Conservation (phyloP, 2,888 invertebrate genomes). For the Aporophyla nigra region DNA sequence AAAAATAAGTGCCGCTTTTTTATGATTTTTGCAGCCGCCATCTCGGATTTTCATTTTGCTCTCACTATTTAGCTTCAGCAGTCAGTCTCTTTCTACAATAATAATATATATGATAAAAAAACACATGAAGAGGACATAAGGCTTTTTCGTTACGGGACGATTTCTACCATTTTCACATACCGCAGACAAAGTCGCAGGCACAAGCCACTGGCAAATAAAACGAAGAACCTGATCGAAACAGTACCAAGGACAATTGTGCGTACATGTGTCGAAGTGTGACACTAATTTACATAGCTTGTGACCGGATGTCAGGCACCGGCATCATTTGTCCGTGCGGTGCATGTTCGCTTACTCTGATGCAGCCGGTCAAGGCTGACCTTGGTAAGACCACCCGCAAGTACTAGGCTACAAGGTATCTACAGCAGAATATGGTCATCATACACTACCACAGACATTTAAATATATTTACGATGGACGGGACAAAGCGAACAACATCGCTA, state of each 20-base stretch:
- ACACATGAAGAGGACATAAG: no score
- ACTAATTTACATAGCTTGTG: constrained; percentile 85
- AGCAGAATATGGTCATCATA: not conserved
- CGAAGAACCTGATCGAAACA: constrained; percentile 64
- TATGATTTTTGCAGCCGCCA: no score
- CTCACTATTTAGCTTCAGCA: no score
- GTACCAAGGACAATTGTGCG: constrained; percentile 81
- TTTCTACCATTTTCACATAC: no score
- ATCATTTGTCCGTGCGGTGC: constrained; percentile 80
- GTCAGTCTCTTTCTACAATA: no score
- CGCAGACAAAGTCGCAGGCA: not conserved
- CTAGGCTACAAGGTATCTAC: constrained; percentile 18
- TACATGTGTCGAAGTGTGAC: constrained; percentile 77
- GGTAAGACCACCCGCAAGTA: constrained; percentile 67
- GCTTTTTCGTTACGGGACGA: no score
- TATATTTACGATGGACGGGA: not conserved
- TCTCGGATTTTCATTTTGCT: no score
- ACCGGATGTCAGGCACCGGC: constrained; percentile 84
- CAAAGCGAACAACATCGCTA: not conserved
- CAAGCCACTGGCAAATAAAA: constrained; percentile 63
- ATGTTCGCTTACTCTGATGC: constrained; percentile 70
- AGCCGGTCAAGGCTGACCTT: constrained; percentile 70
- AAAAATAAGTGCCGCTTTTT: no score
- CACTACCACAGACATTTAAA: not conserved
- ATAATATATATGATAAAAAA: no score